These are phyloP conservation scores for Zele albiditarsus DNA, from an alignment of 2,888 invertebrate genomes.

Conservation along the genomic window DNA sequence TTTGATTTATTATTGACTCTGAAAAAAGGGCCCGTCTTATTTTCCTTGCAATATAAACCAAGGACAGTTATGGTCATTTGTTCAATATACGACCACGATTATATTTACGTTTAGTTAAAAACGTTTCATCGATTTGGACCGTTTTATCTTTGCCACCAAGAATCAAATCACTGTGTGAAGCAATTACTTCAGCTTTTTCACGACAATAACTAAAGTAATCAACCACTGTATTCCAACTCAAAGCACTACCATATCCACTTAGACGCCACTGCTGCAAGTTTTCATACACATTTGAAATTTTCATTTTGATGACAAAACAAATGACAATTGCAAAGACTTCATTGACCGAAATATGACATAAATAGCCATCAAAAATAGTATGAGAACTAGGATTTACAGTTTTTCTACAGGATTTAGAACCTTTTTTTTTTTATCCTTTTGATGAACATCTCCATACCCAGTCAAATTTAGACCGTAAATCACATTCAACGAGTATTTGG, in stretches of 20 bases:
- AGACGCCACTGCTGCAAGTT: constrained; percentile 38
- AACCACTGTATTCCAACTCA: constrained; percentile 39
- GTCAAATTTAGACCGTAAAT: constrained; percentile 19
- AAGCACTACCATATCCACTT: not conserved
- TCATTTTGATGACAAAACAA: constrained; percentile 37
- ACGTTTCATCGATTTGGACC: constrained; percentile 48
- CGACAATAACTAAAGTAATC: constrained; percentile 47
- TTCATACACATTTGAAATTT: constrained; percentile 35
- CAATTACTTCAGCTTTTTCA: constrained; percentile 42
- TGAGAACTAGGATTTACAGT: constrained; percentile 32
- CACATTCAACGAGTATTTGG: constrained; percentile 39
- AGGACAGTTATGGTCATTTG: constrained; percentile 47
- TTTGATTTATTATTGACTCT: constrained; percentile 39
- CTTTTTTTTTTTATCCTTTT: constrained; percentile 36
- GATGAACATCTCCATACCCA: constrained; percentile 42
- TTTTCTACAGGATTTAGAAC: constrained; percentile 33
- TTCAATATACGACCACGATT: constrained; percentile 39
- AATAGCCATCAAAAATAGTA: constrained; percentile 45
- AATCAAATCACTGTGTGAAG: constrained; percentile 33
- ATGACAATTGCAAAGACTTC: constrained; percentile 43
- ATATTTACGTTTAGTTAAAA: constrained; percentile 46
- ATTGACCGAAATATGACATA: constrained; percentile 36
- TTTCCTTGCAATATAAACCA: constrained; percentile 48
- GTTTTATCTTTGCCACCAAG: constrained; percentile 45
- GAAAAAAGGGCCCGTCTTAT: constrained; percentile 45